Base-by-base conservation (phyloP, 2,113 vertebrate species). In the Microtus oregoni region DNA sequence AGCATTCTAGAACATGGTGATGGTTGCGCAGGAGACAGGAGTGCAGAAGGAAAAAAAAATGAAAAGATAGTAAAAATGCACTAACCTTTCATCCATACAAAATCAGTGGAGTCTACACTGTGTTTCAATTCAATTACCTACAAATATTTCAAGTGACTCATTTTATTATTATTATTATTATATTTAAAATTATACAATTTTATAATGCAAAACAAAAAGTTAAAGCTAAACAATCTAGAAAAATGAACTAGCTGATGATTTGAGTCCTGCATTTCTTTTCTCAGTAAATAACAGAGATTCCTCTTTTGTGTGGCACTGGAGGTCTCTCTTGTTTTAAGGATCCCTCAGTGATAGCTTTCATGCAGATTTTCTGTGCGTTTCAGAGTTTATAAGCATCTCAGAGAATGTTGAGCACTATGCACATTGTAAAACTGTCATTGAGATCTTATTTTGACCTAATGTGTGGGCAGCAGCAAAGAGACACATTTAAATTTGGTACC, bases 391-490 rank as follows among this genome's bases (percentile, higher is more conserved):
- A 77, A 52, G 79, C 72, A 58, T n/a, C 38, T 65, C 58, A 30
- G 44, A 63, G 20, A 91, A 89, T 61, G 52, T 75, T 78, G 63
- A 83, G 20, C 68, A 63, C 5, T 72, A 6, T 63, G 55, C 19
- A 79, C 13, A 70, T 92, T 90, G 61, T 91, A 73, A 86, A 92
- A 73, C 47, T 96, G 77, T 93, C 86, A 92, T 50, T 92, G 24
- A 92, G 75, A 92, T 91, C 90, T 95, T 89, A 52, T 91, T 96
- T 89, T 91, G 68, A 96, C 75, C 68, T 92, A 90, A 85, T 32
- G 32, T 63, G 47, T 93, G 79, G 92, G 73, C 47, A 93, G 78
- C 14, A 82, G 14, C 22, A 89, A 81, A 95, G 44, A 96, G 78
- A 90, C 67, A 93, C 19, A 58, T 85, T 91, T 77, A 82, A 78